Base-by-base conservation (phyloP, 2,113 vertebrate species). In the Rynchops niger region DNA sequence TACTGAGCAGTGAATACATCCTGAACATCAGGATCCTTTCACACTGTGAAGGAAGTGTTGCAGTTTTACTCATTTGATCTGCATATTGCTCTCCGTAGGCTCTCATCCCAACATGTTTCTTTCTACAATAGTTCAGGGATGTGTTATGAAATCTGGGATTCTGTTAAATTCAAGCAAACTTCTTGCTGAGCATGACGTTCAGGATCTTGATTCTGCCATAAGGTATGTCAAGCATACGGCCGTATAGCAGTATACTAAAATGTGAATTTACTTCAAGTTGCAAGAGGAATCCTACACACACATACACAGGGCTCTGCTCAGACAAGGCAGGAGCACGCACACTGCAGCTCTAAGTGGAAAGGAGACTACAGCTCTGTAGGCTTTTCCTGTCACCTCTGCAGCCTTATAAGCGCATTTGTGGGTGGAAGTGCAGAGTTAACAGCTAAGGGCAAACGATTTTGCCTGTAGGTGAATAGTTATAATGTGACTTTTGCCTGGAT, bases 281-380 rank as follows among this genome's bases (percentile, higher is more conserved):
- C 40, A 56, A 22, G 65, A 63, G 21, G 32, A 79, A 38, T 77
- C 58, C 25, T 58, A 6, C 7, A 8, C 9, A 1, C 1, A 12
- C 77, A 17, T 32, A 22, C 34, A 3, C 2, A 3, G 29, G 38
- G 47, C 65, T 82, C 10, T 79, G 65, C 85, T 82, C 42, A 49
- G 81, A 14, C 36, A 30, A 0, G 0, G 0, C 29, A 38, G 50
- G 25, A 84, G 45, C 59, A 20, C 0, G 0, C 7, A 10, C 0
- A 1, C 71, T 90, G 81, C 81, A 59, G 32, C 78, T 74, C 5
- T 18, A 14, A 65, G 58, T 13, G 40, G 66, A 42, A 47, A 21
- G 71, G 62, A 61, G 14, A 13, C 26, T 21, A 5, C 32, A 58
- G 9, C 12, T 90, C n/a, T 38, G 8, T 43, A 21, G 36, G 36